Evolutionary conservation across 2,113 vertebrate genomes (phyloP).

Genomic region (Butorides virescens): DNA sequence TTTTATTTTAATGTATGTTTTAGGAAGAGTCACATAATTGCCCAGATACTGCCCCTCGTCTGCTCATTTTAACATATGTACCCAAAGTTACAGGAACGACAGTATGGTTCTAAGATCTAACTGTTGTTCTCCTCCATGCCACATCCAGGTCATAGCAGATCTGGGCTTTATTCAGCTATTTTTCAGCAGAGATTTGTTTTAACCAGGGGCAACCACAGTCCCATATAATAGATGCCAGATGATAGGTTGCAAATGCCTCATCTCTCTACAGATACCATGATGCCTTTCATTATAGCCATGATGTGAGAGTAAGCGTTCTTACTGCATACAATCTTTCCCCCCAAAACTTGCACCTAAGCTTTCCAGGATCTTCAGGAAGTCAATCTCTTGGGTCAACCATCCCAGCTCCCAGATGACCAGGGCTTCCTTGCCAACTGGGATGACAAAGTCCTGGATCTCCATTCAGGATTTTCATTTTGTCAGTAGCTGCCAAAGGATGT

Average conservation of each 20-base stretch:
- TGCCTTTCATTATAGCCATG: background rate
- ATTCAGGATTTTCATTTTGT: background rate
- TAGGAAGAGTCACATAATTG: background rate
- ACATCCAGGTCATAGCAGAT: background rate
- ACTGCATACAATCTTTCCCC: background rate
- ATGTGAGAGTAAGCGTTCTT: background rate
- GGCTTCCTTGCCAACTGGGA: background rate
- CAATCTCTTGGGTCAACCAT: background rate
- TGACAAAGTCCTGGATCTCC: background rate
- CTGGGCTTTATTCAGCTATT: background rate
- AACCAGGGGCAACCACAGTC: background rate
- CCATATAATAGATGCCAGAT: background rate
- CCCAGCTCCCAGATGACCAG: background rate
- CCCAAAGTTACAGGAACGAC: background rate
- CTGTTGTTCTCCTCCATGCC: background rate
- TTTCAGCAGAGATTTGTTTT: background rate
- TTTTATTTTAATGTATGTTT: background rate
- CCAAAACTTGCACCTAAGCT: background rate
- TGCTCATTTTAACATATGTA: background rate
- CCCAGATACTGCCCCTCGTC: too few species aligned
- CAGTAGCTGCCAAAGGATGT: background rate
- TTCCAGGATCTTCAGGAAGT: background rate
- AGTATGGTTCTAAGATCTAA: background rate
- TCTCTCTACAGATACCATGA: background rate
- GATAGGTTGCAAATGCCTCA: background rate